Evolutionary conservation across 2,113 vertebrate species (phyloP).

Genomic region (Tenebrosternarchus preto): DNA sequence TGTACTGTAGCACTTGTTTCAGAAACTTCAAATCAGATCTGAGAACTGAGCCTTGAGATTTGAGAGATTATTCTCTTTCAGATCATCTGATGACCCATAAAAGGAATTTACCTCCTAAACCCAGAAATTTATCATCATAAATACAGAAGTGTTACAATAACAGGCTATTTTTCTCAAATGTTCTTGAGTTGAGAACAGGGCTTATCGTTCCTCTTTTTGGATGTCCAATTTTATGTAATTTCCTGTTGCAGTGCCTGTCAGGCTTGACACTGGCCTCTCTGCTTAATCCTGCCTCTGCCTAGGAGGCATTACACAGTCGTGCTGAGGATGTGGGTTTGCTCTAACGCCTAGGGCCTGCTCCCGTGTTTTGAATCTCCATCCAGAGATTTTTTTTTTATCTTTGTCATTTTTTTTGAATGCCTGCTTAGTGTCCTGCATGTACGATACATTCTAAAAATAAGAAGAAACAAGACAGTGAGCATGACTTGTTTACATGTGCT

Average conservation of each 20-base stretch:
- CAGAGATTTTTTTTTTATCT: background rate
- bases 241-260: slow-evolving; percentile 32
- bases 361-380: background rate
- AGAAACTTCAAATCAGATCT: background rate
- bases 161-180: background rate
- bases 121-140: slow-evolving; percentile 5
- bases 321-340: background rate
- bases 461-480: too few species aligned
- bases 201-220: slow-evolving; percentile 15
- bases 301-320: background rate
- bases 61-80: background rate
- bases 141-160: background rate
- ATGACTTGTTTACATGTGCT: too few species aligned
- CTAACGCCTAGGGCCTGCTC: background rate
- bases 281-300: background rate
- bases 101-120: slow-evolving; percentile 17
- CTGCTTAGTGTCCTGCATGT: background rate
- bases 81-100: slow-evolving; percentile 10
- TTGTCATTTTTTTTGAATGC: background rate
- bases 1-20: background rate
- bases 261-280: slow-evolving; percentile 15
- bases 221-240: slow-evolving; percentile 36
- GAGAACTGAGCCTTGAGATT: too few species aligned
- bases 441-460: background rate
- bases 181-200: background rate